A percentile compares a stretch with the other conserved stretches of the same genome.
These are phyloP conservation scores for Flabesymbios commensalis DNA, from an alignment of 2,888 invertebrate species.

Conservation along the genomic window DNA sequence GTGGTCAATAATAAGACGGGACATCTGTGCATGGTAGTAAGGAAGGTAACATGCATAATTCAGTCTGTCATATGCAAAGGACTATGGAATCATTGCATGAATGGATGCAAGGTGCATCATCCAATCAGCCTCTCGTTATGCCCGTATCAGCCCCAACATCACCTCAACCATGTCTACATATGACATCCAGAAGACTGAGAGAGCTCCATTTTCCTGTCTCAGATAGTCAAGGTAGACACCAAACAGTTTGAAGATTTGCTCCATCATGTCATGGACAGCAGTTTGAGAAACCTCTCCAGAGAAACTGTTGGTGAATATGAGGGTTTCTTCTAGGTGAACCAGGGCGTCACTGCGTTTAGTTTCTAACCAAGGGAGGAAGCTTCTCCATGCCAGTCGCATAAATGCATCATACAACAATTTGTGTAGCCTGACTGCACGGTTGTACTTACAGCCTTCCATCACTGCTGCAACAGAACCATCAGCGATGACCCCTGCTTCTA, in stretches of 20 bases:
- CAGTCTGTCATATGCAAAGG: conserved; percentile 36
- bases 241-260: conserved; percentile 1
- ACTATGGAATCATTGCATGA: conserved; percentile 33
- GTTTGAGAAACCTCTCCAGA: background rate
- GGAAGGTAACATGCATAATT: conserved; percentile 37
- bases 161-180: conserved; percentile 34
- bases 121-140: conserved; percentile 32
- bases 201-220: conserved; percentile 3
- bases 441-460: conserved; percentile 25
- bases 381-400: conserved; percentile 17
- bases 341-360: background rate
- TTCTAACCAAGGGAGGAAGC: background rate
- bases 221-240: background rate
- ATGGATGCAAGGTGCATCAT: conserved; percentile 29
- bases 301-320: background rate
- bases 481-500: conserved; percentile 34
- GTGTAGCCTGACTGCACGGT: conserved; percentile 22
- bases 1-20: conserved; percentile 11
- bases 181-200: conserved; percentile 34
- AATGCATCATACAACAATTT: conserved; percentile 36
- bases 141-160: conserved; percentile 23
- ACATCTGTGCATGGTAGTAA: conserved; percentile 27
- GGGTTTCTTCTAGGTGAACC: background rate
- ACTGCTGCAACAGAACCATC: conserved; percentile 32
- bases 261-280: background rate